phyloP scores from a whole-genome alignment of 2,888 invertebrate species.

The Eristalis tenax region DNA sequence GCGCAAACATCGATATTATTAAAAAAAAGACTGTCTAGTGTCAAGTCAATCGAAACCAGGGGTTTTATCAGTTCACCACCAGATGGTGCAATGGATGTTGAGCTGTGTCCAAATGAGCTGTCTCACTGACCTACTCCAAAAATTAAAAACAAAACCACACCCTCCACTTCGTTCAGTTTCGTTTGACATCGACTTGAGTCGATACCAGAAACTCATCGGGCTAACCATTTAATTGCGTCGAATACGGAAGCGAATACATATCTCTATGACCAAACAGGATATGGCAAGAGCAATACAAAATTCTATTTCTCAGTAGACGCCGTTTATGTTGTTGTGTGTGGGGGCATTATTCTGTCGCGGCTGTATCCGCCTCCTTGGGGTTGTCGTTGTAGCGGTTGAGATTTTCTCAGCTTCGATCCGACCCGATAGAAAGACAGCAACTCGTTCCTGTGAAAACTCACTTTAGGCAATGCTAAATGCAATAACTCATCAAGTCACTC shows the following conservation, averaged over 20 bases:
- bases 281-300: constrained; percentile 77
- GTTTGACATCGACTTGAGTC: background rate
- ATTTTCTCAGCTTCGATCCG: constrained; percentile 85
- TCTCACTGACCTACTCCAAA: background rate
- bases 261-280: constrained; percentile 78
- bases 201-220: background rate
- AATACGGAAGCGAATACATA: constrained; percentile 77
- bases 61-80: too few relatives aligned
- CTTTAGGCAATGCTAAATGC: constrained; percentile 2
- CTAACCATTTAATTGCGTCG: constrained; percentile 73
- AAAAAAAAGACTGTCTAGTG: too few relatives aligned
- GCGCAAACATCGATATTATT: too few relatives aligned
- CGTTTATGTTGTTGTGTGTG: constrained; percentile 80
- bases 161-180: background rate
- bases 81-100: too few relatives aligned
- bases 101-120: too few relatives aligned
- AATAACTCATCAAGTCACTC: constrained; percentile 33
- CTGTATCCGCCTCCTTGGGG: constrained; percentile 80
- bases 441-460: constrained; percentile 82
- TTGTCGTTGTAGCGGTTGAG: constrained; percentile 81
- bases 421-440: constrained; percentile 86
- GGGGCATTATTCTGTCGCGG: constrained; percentile 76
- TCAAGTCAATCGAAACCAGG: too few relatives aligned
- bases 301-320: constrained; percentile 80
- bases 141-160: background rate